Conservation (phyloP, 1,140 invertebrate genomes). For the Aphelenchoides avenae region DNA sequence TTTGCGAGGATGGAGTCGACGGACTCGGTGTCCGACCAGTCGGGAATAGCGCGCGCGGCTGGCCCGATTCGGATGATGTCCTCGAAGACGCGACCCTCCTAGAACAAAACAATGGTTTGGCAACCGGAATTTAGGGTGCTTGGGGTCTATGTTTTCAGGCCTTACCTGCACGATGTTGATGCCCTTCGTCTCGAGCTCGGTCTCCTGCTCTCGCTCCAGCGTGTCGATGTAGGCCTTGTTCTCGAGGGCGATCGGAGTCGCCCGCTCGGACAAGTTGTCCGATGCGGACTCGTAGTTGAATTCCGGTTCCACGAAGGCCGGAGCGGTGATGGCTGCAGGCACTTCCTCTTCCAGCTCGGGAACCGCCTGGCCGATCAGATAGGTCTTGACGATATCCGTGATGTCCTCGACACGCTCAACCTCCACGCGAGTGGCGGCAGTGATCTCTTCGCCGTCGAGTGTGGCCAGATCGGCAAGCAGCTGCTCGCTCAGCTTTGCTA, state of each 20-base stretch:
- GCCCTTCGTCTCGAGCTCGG: conserved; percentile 21
- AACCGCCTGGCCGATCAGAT: conserved; percentile 40
- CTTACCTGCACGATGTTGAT: not conserved
- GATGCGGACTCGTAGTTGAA: conserved; percentile 39
- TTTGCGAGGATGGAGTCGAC: conserved; percentile 42
- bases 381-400: conserved; percentile 48
- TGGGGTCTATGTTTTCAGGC: too few relatives aligned
- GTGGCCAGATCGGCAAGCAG: conserved; percentile 39
- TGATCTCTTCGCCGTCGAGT: conserved; percentile 37
- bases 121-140: too few relatives aligned
- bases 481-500: conserved; percentile 43
- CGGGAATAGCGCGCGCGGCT: conserved; percentile 2
- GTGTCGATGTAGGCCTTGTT: conserved; percentile 33
- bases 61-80: conserved; percentile 22
- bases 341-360: conserved; percentile 22
- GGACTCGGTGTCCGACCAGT: conserved; percentile 37
- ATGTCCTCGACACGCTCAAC: conserved; percentile 46
- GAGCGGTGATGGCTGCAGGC: conserved; percentile 14
- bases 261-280: conserved; percentile 30
- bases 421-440: conserved; percentile 43
- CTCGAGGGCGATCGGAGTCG: conserved; percentile 16
- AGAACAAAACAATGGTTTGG: conserved; percentile 31
- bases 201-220: conserved; percentile 31
- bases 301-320: conserved; percentile 23
- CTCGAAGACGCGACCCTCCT: conserved; percentile 32